phyloP scores from a whole-genome alignment of 2,113 vertebrate species.

The Verasper variegatus region DNA sequence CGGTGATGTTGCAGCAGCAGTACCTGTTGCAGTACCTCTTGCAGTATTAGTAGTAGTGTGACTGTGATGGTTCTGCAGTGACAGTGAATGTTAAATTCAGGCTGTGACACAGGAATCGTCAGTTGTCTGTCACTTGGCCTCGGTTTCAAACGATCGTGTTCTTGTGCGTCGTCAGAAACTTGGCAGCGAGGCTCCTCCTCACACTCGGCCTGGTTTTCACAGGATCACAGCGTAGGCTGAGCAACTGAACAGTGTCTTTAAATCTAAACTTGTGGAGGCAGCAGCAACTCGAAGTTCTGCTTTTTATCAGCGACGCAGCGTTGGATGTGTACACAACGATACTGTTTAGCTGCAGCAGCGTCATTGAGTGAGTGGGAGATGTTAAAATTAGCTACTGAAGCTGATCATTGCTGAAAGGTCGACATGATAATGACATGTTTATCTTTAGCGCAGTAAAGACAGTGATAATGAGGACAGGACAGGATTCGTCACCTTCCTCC shows the following conservation, averaged over 20 bases:
- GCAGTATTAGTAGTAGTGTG: not conserved
- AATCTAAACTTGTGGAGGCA: not conserved
- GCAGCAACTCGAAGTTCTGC: not conserved
- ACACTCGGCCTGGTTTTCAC: constrained; percentile 8
- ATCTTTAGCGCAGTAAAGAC: not conserved
- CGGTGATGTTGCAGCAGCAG: no score
- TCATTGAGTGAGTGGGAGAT: constrained; percentile 3
- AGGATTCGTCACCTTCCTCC: constrained; percentile 32
- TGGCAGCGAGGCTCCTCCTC: constrained; percentile 6
- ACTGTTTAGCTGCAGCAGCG: not conserved
- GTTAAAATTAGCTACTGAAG: not conserved
- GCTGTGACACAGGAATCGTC: not conserved
- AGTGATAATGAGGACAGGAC: not conserved
- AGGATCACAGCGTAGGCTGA: constrained; percentile 19
- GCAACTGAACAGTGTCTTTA: not conserved
- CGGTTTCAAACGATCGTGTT: not conserved
- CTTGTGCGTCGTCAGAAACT: not conserved
- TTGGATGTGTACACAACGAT: not conserved
- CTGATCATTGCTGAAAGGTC: not conserved
- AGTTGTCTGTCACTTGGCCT: not conserved
- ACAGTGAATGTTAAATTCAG: not conserved
- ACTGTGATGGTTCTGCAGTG: no score
- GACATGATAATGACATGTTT: constrained; percentile 9
- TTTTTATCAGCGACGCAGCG: not conserved
- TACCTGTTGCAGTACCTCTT: no score